Evolutionary conservation across 2,888 invertebrate species (phyloP), one percentile per base, ranked within the genome.

Genomic region (Dryococelus australis): DNA sequence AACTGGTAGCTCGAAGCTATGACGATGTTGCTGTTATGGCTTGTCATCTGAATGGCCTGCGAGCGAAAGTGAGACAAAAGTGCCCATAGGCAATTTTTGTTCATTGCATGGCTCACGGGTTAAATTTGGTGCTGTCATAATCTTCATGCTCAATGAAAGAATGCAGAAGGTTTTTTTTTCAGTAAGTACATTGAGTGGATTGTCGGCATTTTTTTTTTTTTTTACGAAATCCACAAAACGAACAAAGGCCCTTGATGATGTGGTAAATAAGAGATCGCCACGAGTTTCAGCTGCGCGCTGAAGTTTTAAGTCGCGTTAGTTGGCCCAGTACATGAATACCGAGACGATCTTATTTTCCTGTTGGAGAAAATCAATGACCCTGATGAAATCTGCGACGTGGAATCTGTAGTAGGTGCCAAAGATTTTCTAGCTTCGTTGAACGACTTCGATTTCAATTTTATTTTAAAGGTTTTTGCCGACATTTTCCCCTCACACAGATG

Each of bases 161-260:
- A 13, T 65, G 65, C 65, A 65, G 20, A 65, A 65, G n/a, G n/a
- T n/a, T 65, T 12, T 47, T 65, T 65, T 65, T 65, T 65, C 65
- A 16, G 65, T 65, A 16, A 13, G 16, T 47, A n/a, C n/a, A n/a
- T 65, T 65, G 16, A 65, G 65, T 65, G 10, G 65, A 65, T 65
- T 65, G 65, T 8, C 65, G 16, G 65, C 65, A 65, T n/a, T n/a
- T n/a, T n/a, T n/a, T n/a, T n/a, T n/a, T n/a, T 65, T 65, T 20
- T 65, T 65, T 65, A 20, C 65, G 65, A 65, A 65, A 24, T 65
- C 65, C 65, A 65, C 65, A 16, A 65, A 65, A 65, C 65, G 65
- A 20, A 65, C 65, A 65, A 65, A 65, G 65, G 65, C 65, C 65
- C 65, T 65, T 65, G n/a, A n/a, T n/a, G n/a, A n/a, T n/a, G n/a